Conservation (phyloP, 2,888 invertebrate species). For the Nebria brevicollis region DNA sequence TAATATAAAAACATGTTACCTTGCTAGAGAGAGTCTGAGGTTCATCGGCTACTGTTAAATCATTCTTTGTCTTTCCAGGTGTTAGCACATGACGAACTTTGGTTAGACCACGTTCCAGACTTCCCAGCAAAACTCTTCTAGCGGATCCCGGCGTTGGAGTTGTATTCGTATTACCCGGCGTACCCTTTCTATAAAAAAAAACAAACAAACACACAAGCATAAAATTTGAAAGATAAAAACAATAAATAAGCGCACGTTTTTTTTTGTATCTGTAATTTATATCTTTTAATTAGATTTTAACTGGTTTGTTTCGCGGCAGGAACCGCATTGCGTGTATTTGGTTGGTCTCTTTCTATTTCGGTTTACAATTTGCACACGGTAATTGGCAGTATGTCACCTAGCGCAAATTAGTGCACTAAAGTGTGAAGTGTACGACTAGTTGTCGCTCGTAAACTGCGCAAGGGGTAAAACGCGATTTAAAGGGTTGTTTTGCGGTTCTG, state of each 20-base stretch:
- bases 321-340: background rate
- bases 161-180: slow-evolving; percentile 17
- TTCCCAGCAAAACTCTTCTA: slow-evolving; percentile 72
- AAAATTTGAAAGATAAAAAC: background rate
- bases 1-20: slow-evolving; percentile 56
- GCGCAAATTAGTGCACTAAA: slow-evolving; percentile 47
- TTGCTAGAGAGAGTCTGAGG: slow-evolving; percentile 65
- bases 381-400: slow-evolving; percentile 45
- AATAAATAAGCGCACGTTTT: background rate
- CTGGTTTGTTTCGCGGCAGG: background rate
- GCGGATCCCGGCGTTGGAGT: slow-evolving; percentile 65
- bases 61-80: slow-evolving; percentile 63
- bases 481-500: slow-evolving; percentile 14
- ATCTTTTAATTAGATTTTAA: background rate
- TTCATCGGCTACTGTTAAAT: slow-evolving; percentile 53
- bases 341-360: slow-evolving; percentile 6
- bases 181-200: slow-evolving; percentile 12
- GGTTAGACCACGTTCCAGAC: slow-evolving; percentile 75
- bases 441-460: slow-evolving; percentile 37
- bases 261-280: slow-evolving; percentile 15
- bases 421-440: slow-evolving; percentile 45
- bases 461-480: slow-evolving; percentile 22
- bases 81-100: slow-evolving; percentile 76
- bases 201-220: background rate
- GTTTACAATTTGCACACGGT: slow-evolving; percentile 24